Percentiles rank a stretch among this genome's conserved stretches.
Conservation (phyloP, 2,797 vertebrate genomes). For the Chelidonichthys spinosus region DNA sequence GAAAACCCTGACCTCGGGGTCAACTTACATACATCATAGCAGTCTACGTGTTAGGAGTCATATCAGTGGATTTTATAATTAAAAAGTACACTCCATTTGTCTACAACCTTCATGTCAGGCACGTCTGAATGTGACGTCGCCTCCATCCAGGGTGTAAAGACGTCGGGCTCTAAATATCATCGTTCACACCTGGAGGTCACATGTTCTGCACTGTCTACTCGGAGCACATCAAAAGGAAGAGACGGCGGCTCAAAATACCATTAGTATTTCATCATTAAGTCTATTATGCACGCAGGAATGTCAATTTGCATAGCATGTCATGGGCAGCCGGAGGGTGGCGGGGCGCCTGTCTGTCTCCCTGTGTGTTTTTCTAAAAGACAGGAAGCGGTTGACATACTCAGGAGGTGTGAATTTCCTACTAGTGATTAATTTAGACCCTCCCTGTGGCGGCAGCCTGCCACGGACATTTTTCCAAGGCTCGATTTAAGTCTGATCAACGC, state of each 20-base stretch:
- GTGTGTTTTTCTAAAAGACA: conserved; percentile 64
- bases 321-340: conserved; percentile 53
- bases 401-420: conserved; percentile 76
- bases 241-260: conserved; percentile 57
- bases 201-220: conserved; percentile 56
- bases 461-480: conserved; percentile 55
- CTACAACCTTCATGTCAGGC: conserved; percentile 9
- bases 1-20: conserved; percentile 23
- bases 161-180: conserved; percentile 46
- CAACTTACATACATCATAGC: conserved; percentile 6
- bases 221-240: conserved; percentile 40
- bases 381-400: conserved; percentile 67
- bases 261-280: conserved; percentile 67
- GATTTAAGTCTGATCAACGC: conserved; percentile 66
- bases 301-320: conserved; percentile 73
- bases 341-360: conserved; percentile 62
- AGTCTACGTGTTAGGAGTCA: conserved; percentile 14
- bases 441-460: conserved; percentile 55
- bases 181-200: conserved; percentile 65
- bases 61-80: conserved; percentile 3
- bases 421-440: conserved; percentile 70
- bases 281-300: conserved; percentile 62
- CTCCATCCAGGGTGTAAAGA: no score
- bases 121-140: not conserved
- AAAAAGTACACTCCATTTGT: conserved; percentile 5